Base-by-base conservation (phyloP, 2,888 invertebrate genomes). In the Fragum fragum region DNA sequence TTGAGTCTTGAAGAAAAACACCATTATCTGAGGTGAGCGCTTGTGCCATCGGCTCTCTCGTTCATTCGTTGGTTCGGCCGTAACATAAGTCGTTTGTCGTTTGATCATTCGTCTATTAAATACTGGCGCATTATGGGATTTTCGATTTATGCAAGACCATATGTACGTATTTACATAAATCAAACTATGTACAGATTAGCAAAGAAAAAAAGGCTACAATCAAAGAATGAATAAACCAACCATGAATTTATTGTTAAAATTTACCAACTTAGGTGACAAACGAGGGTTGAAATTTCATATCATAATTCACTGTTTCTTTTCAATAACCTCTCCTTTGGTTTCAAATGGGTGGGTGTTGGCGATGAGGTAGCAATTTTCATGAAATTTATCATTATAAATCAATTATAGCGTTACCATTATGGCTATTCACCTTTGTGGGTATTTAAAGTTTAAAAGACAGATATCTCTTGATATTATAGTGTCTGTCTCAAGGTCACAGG, bases 381-480 rank as follows among this genome's bases (percentile, higher is more conserved):
- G 47, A 47, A 47, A 47, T 47, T 47, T 47, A 47, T 47, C 47
- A 47, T 47, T 47, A 47, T 47, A 47, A 47, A 47, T 47, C 47
- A 47, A 47, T 47, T 47, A 47, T 18, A 47, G 47, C n/a, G 47
- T 47, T 47, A 47, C 47, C 47, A 3, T n/a, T 18, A 39, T 47
- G 47, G 47, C 47, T 14, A 47, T 14, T 47, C 47, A 47, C n/a
- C 47, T 47, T 47, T 47, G 32, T 36, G 32, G 32, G 32, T 36
- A 47, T 47, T 47, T 47, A 47, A 47, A 47, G 47, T 47, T 47
- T 47, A 47, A 39, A 47, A n/a, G 47, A 14, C 47, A 47, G n/a
- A 47, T 5, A 47, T 47, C 16, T 47, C 14, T n/a, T 3, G 5
- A 6, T 36, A 36, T 36, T 36, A 9, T 9, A 47, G 7, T 47